A percentile compares a stretch with the other conserved stretches of the same genome.
Evolutionary conservation across 2,797 vertebrate genomes (phyloP).

Genomic region (Phrynocephalus vlangalii): DNA sequence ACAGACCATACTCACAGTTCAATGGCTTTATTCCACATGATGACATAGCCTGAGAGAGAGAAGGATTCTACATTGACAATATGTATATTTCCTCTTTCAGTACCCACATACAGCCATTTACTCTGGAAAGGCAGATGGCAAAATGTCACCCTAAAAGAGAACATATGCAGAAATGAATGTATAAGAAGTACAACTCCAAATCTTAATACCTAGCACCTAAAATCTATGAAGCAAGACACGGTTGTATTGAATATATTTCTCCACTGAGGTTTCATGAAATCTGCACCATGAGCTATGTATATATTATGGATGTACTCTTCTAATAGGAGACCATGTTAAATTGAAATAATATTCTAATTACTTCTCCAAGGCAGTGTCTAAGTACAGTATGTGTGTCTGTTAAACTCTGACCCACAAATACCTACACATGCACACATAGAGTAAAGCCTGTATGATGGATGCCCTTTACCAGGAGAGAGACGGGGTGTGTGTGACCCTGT

Average conservation of each 20-base stretch:
- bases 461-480: too few species aligned
- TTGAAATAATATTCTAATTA: neutral
- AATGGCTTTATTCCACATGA: conserved; percentile 99
- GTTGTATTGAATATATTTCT: neutral
- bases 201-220: conserved; percentile 11
- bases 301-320: neutral
- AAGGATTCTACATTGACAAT: conserved; percentile 99
- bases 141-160: conserved; percentile 88
- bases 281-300: neutral
- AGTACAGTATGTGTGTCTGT: neutral
- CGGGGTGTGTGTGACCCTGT: too few species aligned
- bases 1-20: conserved; percentile 90
- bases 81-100: conserved; percentile 97
- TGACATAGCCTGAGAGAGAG: conserved; percentile 98
- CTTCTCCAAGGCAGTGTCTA: neutral
- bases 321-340: neutral
- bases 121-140: conserved; percentile 98
- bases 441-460: too few species aligned
- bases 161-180: conserved; percentile 60
- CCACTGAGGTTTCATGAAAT: conserved; percentile 1
- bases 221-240: neutral
- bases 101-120: conserved; percentile 98
- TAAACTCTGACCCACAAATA: too few species aligned
- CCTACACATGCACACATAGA: neutral
- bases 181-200: conserved; percentile 11